Evolutionary conservation across 2,113 vertebrate species (phyloP).

Genomic region (Pygoscelis adeliae): DNA sequence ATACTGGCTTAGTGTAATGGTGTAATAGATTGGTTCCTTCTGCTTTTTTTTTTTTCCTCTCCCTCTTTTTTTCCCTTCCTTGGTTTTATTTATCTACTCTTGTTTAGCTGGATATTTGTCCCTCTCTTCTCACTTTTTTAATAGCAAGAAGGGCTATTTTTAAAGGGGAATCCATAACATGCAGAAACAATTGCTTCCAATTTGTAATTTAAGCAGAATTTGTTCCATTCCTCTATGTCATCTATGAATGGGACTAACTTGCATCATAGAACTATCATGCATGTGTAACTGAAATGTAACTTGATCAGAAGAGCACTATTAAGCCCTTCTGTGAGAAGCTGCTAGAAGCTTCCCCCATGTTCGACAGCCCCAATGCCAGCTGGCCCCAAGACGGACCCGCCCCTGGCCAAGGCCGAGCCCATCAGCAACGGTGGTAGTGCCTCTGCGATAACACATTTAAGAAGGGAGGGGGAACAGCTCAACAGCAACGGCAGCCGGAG

Average conservation of each 20-base stretch:
- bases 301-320: not conserved
- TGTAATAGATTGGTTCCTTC: not conserved
- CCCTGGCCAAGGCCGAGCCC: rapidly evolving
- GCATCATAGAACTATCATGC: not conserved
- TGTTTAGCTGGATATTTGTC: not conserved
- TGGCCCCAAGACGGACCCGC: rapidly evolving
- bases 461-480: not conserved
- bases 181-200: not conserved
- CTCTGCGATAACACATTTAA: not conserved
- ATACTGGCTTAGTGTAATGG: not conserved
- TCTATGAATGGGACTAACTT: not conserved
- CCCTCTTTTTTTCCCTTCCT: not conserved
- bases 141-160: not conserved
- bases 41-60: not conserved
- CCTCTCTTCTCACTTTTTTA: not conserved
- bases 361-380: not conserved
- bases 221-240: not conserved
- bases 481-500: not conserved
- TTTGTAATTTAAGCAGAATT: not conserved
- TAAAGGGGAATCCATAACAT: not conserved
- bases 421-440: rapidly evolving
- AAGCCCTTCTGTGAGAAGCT: not conserved
- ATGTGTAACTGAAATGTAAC: not conserved
- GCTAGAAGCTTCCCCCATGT: not conserved
- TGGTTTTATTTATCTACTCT: not conserved